Percentiles rank a stretch among this genome's conserved stretches.
Conservation (phyloP, 2,113 vertebrate genomes). For the Pluvialis apricaria region DNA sequence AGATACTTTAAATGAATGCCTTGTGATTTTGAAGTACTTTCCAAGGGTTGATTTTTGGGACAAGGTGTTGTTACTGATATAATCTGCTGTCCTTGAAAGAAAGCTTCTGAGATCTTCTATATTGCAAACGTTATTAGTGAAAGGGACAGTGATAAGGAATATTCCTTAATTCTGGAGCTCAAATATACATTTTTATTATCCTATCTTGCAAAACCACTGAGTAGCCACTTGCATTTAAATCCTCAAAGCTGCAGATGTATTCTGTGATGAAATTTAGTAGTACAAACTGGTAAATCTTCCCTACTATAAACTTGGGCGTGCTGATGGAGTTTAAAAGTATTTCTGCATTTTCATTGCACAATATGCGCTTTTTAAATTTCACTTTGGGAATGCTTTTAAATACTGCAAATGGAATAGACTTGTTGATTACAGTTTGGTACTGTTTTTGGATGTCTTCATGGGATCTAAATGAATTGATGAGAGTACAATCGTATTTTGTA, state of each 20-base stretch:
- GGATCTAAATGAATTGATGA: background rate
- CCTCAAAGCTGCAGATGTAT: background rate
- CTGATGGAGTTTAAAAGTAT: background rate
- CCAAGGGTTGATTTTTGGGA: background rate
- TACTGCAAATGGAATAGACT: background rate
- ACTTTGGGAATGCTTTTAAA: background rate
- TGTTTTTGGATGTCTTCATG: background rate
- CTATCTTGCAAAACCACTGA: background rate
- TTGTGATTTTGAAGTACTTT: background rate
- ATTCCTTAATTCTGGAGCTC: background rate
- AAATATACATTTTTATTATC: background rate
- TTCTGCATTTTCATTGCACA: background rate
- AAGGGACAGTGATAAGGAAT: background rate
- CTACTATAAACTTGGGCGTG: fast-evolving
- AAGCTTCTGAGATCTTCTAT: background rate
- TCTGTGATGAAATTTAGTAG: background rate
- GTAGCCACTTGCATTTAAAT: background rate
- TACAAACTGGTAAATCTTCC: background rate
- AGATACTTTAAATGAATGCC: background rate
- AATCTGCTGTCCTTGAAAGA: background rate
- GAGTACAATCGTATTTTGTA: fast-evolving
- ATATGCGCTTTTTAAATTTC: background rate
- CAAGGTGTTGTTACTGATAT: background rate
- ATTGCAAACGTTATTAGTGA: background rate
- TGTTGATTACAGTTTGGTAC: background rate